phyloP scores from a whole-genome alignment of 2,797 vertebrate species.

The Triplophysa bombifrons region DNA sequence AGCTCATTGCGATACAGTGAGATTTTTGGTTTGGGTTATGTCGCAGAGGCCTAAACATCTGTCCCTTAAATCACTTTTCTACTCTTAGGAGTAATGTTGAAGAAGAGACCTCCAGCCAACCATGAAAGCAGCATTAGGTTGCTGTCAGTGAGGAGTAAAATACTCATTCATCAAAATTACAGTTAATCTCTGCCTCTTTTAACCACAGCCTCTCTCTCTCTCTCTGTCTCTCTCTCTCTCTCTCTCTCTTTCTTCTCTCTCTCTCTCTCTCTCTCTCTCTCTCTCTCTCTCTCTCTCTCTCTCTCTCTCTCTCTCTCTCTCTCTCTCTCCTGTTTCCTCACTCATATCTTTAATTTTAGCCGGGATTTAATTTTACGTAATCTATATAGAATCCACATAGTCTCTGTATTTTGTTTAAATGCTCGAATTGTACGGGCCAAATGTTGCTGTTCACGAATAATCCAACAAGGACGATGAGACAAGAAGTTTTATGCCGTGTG shows the following conservation, averaged over 20 bases:
- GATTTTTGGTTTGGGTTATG: not conserved
- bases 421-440: conserved; percentile 32
- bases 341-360: conserved; percentile 22
- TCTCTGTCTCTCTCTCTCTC: not conserved
- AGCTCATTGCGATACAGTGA: not conserved
- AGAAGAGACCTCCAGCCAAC: conserved; percentile 34
- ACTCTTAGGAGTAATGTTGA: conserved; percentile 9
- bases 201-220: not conserved
- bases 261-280: not conserved
- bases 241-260: too few relatives aligned
- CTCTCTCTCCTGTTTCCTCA: not conserved
- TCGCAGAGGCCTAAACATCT: conserved; percentile 2
- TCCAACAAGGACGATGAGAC: conserved; percentile 19
- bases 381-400: conserved; percentile 44
- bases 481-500: conserved; percentile 24
- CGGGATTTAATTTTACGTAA: conserved; percentile 45
- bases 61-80: conserved; percentile 18
- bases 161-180: conserved; percentile 43
- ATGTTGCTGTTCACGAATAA: conserved; percentile 41
- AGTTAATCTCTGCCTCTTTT: conserved; percentile 20
- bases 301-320: not conserved
- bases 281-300: not conserved
- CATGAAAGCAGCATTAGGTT: conserved; percentile 45
- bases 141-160: conserved; percentile 32
- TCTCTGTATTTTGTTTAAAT: conserved; percentile 17